These are phyloP conservation scores for Recurvirostra avosetta DNA, from an alignment of 2,113 vertebrate genomes.

Conservation along the genomic window DNA sequence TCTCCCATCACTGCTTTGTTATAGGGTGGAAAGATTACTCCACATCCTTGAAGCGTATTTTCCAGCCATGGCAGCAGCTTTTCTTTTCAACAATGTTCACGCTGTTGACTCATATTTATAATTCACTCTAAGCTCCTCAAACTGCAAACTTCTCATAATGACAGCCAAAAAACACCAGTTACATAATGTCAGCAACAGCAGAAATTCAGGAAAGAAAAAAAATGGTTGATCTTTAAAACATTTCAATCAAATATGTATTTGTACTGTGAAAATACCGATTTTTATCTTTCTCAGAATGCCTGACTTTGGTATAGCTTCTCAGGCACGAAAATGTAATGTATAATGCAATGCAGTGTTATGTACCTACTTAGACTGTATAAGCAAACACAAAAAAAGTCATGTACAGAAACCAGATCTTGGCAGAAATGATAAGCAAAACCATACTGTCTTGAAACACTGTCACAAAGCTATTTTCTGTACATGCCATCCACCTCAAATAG, in stretches of 20 bases:
- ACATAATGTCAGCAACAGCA: neutral
- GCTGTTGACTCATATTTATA: slow-evolving; percentile 39
- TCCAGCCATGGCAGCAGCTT: neutral
- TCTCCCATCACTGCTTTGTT: neutral
- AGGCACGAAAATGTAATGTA: neutral
- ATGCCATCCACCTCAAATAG: neutral
- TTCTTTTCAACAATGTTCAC: neutral
- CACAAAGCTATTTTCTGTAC: neutral
- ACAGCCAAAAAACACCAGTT: neutral
- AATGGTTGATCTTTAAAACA: neutral
- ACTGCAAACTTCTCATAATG: neutral
- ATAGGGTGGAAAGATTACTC: neutral
- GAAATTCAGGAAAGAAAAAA: neutral
- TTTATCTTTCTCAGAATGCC: neutral
- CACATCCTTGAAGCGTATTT: neutral
- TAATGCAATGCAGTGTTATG: neutral
- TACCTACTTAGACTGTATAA: neutral
- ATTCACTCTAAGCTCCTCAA: slow-evolving; percentile 27
- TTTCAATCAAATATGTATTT: neutral
- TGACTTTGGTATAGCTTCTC: neutral
- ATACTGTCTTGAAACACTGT: neutral
- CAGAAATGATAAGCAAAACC: neutral
- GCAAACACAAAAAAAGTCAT: fast-evolving
- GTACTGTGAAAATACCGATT: neutral
- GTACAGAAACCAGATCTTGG: neutral